Evolutionary conservation across 1,140 invertebrate species (phyloP).

Genomic region (Tetragonula clypearis): DNA sequence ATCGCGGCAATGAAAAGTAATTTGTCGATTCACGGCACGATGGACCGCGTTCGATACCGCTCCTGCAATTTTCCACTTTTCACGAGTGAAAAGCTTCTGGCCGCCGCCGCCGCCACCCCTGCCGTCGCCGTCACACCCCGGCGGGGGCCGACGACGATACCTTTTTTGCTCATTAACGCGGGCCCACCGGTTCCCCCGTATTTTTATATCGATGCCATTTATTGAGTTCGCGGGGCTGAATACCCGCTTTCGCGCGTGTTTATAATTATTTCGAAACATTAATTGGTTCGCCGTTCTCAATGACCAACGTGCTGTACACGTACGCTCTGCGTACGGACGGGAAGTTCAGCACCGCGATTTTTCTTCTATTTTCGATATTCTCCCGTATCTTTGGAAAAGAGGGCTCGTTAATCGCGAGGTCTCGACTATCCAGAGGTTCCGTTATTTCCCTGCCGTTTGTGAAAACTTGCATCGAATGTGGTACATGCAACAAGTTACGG

Average conservation of each 20-base stretch:
- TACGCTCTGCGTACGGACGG: neutral
- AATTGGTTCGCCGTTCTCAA: constrained; percentile 6
- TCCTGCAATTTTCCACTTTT: constrained; percentile 65
- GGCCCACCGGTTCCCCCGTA: neutral
- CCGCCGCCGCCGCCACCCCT: neutral
- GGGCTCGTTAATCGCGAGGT: neutral
- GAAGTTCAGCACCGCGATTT: neutral
- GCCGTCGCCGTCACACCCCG: neutral
- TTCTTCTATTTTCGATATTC: neutral
- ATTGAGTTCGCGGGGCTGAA: neutral
- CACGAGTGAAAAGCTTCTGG: constrained; percentile 58
- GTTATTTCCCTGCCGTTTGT: neutral
- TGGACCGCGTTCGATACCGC: constrained; percentile 64
- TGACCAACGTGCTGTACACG: neutral
- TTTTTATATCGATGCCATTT: constrained; percentile 36
- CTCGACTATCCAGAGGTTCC: neutral
- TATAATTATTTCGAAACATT: neutral
- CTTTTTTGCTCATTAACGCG: constrained; percentile 53
- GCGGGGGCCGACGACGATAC: neutral
- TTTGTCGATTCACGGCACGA: constrained; percentile 70
- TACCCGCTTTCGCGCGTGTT: neutral
- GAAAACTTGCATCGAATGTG: neutral
- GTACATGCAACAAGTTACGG: constrained; percentile 15
- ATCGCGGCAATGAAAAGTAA: constrained; percentile 71
- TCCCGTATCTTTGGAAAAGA: neutral